Evolutionary conservation across 2,797 vertebrate species (phyloP), one percentile per base, ranked within the genome.

Genomic region (Lepus townsendii): DNA sequence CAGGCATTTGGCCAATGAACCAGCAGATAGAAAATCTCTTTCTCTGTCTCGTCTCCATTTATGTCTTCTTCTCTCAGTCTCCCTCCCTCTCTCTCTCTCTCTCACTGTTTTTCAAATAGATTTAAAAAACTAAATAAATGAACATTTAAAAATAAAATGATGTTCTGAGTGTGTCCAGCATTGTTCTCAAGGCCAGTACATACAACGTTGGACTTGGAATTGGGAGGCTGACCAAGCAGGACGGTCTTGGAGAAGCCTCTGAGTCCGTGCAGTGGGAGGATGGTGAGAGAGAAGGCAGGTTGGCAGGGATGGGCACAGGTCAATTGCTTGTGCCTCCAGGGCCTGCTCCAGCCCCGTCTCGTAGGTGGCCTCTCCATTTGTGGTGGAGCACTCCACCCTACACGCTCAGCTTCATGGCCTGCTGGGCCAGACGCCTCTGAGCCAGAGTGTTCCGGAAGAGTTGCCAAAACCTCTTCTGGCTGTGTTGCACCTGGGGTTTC

Each of bases 331-430:
- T 1, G 24, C 1, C 24, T 4, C 30, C 2, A 47, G 24, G 6
- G 5, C 12, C 50, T 38, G 57, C 52, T 68, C 0, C 3, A 11
- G 52, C 52, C 26, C 1, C 1, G 1, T 20, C 66, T 63, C 7
- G 0, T 54, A 12, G 17, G 19, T 6, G 6, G 11, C 8, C 16
- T 30, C 32, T 50, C 73, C 50, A 10, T 9, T 4, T 52, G 47
- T 10, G 32, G 27, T 4, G 0, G 0, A 20, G 2, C 13, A 4
- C 4, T 7, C 22, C 19, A 1, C 32, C 19, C 32, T 1, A 20
- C 27, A 32, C 1, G 0, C 12, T 27, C 22, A 50, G 4, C 9
- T 30, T 38, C 12, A 50, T 1, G 1, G 69, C 52, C 35, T 26
- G 4, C 5, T 22, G 68, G 32, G 65, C 20, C 22, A 52, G 73